Percentiles rank a stretch among this genome's conserved stretches.
phyloP scores from a whole-genome alignment of 2,797 vertebrate species.

The Cossypha polioptera region DNA sequence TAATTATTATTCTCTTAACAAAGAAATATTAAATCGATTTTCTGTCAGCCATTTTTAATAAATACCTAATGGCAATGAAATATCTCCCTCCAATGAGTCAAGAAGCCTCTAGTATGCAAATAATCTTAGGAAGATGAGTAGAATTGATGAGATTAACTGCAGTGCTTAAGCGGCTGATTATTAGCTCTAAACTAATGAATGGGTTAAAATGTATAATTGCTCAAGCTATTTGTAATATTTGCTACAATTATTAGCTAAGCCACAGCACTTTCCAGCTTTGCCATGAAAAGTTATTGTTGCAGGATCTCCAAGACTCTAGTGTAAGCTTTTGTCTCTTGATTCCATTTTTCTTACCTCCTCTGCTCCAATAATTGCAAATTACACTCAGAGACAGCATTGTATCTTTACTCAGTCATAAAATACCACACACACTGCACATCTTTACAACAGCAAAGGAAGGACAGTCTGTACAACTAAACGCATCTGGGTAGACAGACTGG shows the following conservation, averaged over 20 bases:
- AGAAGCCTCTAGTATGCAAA: neutral
- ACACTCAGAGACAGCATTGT: rapidly evolving
- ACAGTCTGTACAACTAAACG: neutral
- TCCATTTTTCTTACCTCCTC: neutral
- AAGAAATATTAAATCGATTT: neutral
- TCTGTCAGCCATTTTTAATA: neutral
- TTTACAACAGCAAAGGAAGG: neutral
- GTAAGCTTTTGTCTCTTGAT: neutral
- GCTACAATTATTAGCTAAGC: neutral
- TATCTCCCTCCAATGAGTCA: neutral
- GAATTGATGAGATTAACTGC: neutral
- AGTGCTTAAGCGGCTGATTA: neutral
- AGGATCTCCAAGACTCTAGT: neutral
- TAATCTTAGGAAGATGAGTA: neutral
- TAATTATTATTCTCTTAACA: neutral
- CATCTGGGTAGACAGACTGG: neutral
- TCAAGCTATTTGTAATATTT: neutral
- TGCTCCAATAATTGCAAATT: neutral
- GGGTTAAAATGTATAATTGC: neutral
- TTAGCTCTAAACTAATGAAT: neutral
- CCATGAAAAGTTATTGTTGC: neutral
- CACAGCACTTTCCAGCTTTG: neutral
- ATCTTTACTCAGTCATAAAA: neutral
- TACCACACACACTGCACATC: neutral
- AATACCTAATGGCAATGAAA: neutral